A percentile compares a stretch with the other conserved stretches of the same genome.
phyloP scores from a whole-genome alignment of 2,888 invertebrate genomes.

The Enchytraeus crypticus region DNA sequence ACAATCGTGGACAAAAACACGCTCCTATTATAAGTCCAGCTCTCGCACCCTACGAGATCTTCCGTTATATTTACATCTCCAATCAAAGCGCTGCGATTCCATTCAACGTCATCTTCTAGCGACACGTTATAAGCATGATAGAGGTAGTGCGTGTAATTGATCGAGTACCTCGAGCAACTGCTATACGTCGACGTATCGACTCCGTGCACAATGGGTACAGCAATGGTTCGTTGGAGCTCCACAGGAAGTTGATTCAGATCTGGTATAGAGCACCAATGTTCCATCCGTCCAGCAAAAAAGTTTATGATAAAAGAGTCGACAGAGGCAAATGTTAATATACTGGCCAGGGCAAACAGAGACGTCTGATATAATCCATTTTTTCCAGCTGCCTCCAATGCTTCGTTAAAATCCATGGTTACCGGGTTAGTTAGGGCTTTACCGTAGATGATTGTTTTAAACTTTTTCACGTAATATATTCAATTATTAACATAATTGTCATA shows the following conservation, averaged over 20 bases:
- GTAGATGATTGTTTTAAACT: no score
- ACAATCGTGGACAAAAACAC: constrained; percentile 14
- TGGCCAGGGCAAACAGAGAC: not conserved
- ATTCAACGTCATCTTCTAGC: no score
- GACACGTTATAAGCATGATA: no score
- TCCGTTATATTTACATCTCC: no score
- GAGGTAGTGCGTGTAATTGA: no score
- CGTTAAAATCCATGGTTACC: constrained; percentile 9
- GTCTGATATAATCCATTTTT: constrained; percentile 11
- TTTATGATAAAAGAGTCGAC: constrained; percentile 14
- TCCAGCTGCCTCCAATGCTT: constrained; percentile 4
- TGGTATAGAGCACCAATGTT: constrained; percentile 15
- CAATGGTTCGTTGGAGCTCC: not conserved
- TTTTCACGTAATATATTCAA: no score
- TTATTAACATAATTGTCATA: no score
- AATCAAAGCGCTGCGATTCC: no score
- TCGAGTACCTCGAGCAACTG: no score
- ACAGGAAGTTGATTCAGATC: not conserved
- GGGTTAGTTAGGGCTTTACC: no score
- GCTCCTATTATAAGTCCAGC: constrained; percentile 17
- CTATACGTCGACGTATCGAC: no score
- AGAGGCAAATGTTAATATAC: constrained; percentile 6
- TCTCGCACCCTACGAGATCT: constrained; percentile 1
- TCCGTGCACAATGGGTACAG: not conserved
- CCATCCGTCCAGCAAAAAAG: constrained; percentile 14